phyloP scores from a whole-genome alignment of 2,113 vertebrate genomes.

The Meriones unguiculatus region DNA sequence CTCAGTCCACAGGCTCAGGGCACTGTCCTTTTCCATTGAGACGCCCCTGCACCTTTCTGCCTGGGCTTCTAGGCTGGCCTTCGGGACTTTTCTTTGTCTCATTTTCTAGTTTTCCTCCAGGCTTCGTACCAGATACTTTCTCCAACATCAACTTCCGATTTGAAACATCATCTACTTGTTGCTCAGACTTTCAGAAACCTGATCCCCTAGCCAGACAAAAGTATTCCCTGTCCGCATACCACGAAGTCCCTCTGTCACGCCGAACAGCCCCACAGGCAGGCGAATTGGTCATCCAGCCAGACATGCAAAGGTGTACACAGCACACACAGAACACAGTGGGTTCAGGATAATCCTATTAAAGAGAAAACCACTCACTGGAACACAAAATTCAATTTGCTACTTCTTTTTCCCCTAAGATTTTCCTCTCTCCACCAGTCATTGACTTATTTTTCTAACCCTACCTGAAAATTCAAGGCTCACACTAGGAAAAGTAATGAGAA shows the following conservation, averaged over 20 bases:
- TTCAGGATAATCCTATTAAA: not conserved
- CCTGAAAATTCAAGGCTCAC: not conserved
- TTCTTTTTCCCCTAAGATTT: conserved; percentile 21
- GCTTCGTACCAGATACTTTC: not conserved
- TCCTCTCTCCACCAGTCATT: conserved; percentile 15
- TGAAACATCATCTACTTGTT: conserved; percentile 17
- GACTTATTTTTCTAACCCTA: not conserved
- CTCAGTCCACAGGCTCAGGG: not conserved
- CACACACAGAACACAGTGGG: not conserved
- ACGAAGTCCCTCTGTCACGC: not conserved
- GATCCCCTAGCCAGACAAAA: not conserved
- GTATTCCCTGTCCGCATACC: not conserved
- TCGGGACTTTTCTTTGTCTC: not conserved
- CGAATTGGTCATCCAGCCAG: not conserved
- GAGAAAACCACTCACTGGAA: conserved; percentile 2
- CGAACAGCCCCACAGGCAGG: not conserved
- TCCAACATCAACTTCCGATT: not conserved
- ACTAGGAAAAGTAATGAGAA: conserved; percentile 19
- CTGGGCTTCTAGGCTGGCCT: not conserved
- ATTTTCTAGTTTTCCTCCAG: not conserved
- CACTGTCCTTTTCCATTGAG: not conserved
- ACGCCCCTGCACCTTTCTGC: not conserved
- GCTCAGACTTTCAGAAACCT: conserved; percentile 31
- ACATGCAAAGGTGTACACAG: not conserved
- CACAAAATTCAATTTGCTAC: not conserved